Base-by-base conservation (phyloP, 2,888 invertebrate species). In the Pseudococcus jackbeardsleyi region DNA sequence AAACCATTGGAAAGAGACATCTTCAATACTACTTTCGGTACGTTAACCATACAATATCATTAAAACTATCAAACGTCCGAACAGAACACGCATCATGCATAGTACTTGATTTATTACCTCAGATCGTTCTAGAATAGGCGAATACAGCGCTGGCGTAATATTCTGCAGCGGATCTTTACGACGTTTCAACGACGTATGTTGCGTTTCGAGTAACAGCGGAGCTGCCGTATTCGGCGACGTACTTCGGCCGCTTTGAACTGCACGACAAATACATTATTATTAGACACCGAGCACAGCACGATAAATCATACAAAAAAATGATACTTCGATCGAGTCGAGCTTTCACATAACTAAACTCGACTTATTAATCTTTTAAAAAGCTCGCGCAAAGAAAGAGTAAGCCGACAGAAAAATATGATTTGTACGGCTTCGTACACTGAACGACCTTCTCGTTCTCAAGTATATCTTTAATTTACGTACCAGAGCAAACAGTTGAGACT, bases 171-270 rank as follows among this genome's bases (percentile, higher is more conserved):
- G 90, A 72, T 91, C 91, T 90, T 93, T 92, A 90, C 92, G 92
- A 89, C 93, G 91, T 89, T 92, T 92, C 85, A 93, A 90, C 15
- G 93, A 93, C 9, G 92, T 92, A 90, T 93, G 93, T 90, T 92
- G 92, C 22, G 92, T 92, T 90, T 92, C 92, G 50, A 50, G 50
- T 0, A 50, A 17, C 59, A 90, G 86, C n/a, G 90, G 90, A 59
- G 89, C 17, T 42, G 85, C 79, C 39, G 86, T 77, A 77, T 46
- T 84, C 17, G 88, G 88, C 42, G 88, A 88, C 33, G 68, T 68
- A 68, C 68, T 88, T n/a, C 88, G 88, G 33, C 42, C 84, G 33
- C 88, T 84, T 84, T 59, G 48, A 88, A 64, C 39, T 88, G 50
- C 50, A 50, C 50, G 26, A 33, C 26, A 33, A 2, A 33, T n/a